A percentile compares a stretch with the other conserved stretches of the same genome.
These are phyloP conservation scores for Crypturellus undulatus DNA, from an alignment of 2,113 vertebrate species.

Conservation along the genomic window DNA sequence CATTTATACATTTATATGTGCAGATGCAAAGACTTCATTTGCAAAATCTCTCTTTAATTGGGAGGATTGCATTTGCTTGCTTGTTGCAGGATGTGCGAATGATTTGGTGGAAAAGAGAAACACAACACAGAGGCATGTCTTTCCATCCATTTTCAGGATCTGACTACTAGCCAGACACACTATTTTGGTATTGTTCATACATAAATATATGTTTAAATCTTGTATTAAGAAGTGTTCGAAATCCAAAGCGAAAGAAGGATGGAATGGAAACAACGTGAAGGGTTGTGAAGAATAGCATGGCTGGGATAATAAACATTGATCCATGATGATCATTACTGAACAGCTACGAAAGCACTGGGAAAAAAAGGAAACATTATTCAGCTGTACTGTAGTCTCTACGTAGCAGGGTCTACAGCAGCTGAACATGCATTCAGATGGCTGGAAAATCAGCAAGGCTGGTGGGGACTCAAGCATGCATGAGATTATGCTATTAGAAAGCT, in stretches of 20 bases:
- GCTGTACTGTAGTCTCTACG: not conserved
- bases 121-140: not conserved
- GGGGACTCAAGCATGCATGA: not conserved
- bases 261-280: conserved; percentile 54
- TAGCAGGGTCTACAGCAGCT: not conserved
- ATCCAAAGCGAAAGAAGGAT: not conserved
- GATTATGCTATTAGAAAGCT: conserved; percentile 1
- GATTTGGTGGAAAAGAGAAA: not conserved
- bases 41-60: not conserved
- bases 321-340: not conserved
- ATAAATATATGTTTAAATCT: no score
- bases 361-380: not conserved
- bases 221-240: not conserved
- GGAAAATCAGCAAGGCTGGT: conserved; percentile 2
- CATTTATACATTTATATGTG: no score
- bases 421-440: conserved; percentile 19
- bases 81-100: not conserved
- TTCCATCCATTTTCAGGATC: not conserved
- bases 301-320: conserved; percentile 60
- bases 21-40: not conserved
- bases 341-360: conserved; percentile 25
- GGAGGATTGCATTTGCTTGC: not conserved
- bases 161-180: not conserved
- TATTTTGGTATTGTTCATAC: not conserved
- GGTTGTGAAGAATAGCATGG: conserved; percentile 46